phyloP scores from a whole-genome alignment of 2,797 vertebrate species.

The Enteromius fasciolatus region DNA sequence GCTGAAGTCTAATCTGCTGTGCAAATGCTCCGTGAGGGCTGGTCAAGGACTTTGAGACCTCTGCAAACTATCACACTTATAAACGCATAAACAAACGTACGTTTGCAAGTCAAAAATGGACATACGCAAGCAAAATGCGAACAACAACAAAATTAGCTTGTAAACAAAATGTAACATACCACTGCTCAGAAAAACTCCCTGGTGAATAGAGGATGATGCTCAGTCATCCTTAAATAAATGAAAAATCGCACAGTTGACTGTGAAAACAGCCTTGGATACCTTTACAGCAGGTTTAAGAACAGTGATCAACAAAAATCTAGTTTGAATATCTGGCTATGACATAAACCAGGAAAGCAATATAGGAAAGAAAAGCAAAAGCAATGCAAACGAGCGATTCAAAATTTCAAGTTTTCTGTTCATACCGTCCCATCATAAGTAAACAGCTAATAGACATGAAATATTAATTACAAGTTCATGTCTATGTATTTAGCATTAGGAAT shows the following conservation, averaged over 20 bases:
- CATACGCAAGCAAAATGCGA: slow-evolving; percentile 10
- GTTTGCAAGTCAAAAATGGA: background rate
- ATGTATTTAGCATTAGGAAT: background rate
- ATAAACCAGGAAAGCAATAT: background rate
- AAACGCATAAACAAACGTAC: slow-evolving; percentile 35
- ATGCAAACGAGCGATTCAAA: no score
- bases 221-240: slow-evolving; percentile 51
- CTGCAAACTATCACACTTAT: slow-evolving; percentile 43
- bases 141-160: background rate
- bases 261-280: background rate
- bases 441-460: background rate
- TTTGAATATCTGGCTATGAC: background rate
- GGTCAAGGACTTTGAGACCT: slow-evolving; percentile 55
- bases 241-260: slow-evolving; percentile 10
- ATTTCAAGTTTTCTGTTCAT: background rate
- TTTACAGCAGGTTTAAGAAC: background rate
- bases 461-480: background rate
- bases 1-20: slow-evolving; percentile 64
- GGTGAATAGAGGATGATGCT: slow-evolving; percentile 50
- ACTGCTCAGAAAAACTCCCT: slow-evolving; percentile 33
- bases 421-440: background rate
- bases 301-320: background rate
- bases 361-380: background rate
- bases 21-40: slow-evolving; percentile 56
- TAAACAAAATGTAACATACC: slow-evolving; percentile 33